A percentile compares a stretch with the other conserved stretches of the same genome.
Evolutionary conservation across 2,888 invertebrate genomes (phyloP).

Genomic region (Bugula neritina): DNA sequence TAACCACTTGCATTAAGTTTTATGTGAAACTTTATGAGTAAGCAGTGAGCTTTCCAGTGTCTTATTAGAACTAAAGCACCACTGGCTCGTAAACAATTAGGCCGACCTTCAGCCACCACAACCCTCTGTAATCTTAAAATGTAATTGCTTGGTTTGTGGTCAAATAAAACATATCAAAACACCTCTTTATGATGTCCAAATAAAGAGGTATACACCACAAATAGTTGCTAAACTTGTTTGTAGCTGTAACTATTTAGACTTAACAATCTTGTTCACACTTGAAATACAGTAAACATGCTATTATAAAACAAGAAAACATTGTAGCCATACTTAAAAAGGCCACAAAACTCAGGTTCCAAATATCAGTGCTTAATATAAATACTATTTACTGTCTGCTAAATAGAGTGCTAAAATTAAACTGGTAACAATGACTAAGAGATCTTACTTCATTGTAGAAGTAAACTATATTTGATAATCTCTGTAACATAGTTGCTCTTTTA

Average conservation of each 20-base stretch:
- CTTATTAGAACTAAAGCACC: too few relatives aligned
- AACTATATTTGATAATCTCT: too few relatives aligned
- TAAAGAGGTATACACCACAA: slow-evolving; percentile 4
- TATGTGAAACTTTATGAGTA: background rate
- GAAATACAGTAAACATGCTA: background rate
- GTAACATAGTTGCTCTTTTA: too few relatives aligned
- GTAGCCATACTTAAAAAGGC: background rate
- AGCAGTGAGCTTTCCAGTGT: slow-evolving; percentile 7
- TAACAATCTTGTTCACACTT: slow-evolving; percentile 2
- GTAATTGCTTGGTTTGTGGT: slow-evolving; percentile 27
- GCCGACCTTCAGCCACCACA: slow-evolving; percentile 6
- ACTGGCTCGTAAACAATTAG: background rate
- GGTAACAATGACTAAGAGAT: too few relatives aligned
- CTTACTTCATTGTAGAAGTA: too few relatives aligned
- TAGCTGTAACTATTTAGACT: background rate
- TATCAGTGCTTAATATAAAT: background rate
- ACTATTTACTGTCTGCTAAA: too few relatives aligned
- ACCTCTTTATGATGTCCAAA: slow-evolving; percentile 11
- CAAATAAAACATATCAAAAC: slow-evolving; percentile 26
- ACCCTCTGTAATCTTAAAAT: slow-evolving; percentile 24
- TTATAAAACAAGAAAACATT: background rate
- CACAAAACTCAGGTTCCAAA: background rate
- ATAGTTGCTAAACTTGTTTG: background rate
- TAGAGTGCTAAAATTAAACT: too few relatives aligned
- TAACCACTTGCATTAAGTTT: background rate